A percentile compares a stretch with the other conserved stretches of the same genome.
These are phyloP conservation scores for Herminia tarsipennalis DNA, from an alignment of 2,888 invertebrate species.

Conservation along the genomic window DNA sequence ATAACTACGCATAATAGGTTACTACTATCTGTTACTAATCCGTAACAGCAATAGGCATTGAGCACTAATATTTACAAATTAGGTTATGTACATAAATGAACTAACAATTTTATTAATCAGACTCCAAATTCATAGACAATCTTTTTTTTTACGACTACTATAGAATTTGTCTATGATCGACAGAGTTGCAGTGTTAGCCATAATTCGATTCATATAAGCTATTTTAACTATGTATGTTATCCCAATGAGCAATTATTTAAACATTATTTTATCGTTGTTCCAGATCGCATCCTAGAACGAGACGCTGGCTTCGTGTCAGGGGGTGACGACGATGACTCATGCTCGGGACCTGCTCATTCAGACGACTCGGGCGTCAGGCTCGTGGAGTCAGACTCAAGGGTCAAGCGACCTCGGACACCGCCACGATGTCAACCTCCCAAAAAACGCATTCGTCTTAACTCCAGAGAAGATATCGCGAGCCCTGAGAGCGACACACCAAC, in stretches of 20 bases:
- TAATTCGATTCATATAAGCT: too few relatives aligned
- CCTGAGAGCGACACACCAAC: slow-evolving; percentile 73
- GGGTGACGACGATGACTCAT: slow-evolving; percentile 89
- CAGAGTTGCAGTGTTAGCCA: too few relatives aligned
- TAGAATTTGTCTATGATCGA: too few relatives aligned
- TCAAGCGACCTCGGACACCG: slow-evolving; percentile 83
- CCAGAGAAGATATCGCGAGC: slow-evolving; percentile 68
- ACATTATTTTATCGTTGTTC: slow-evolving; percentile 57
- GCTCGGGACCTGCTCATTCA: slow-evolving; percentile 80
- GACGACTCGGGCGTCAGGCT: slow-evolving; percentile 82
- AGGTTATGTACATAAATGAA: too few relatives aligned
- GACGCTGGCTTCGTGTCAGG: slow-evolving; percentile 92
- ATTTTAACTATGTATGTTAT: too few relatives aligned
- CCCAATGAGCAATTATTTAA: neutral
- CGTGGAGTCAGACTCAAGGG: slow-evolving; percentile 76
- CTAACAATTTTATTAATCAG: too few relatives aligned
- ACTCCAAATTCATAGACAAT: too few relatives aligned
- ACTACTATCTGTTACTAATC: slow-evolving; percentile 9
- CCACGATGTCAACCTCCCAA: slow-evolving; percentile 86
- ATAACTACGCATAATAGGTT: slow-evolving; percentile 38
- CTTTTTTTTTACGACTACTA: too few relatives aligned
- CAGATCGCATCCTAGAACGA: slow-evolving; percentile 85
- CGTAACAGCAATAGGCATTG: neutral
- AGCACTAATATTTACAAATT: neutral
- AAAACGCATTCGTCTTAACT: slow-evolving; percentile 88